Conservation (phyloP, 2,797 vertebrate species). For the Poeciliopsis turneri region DNA sequence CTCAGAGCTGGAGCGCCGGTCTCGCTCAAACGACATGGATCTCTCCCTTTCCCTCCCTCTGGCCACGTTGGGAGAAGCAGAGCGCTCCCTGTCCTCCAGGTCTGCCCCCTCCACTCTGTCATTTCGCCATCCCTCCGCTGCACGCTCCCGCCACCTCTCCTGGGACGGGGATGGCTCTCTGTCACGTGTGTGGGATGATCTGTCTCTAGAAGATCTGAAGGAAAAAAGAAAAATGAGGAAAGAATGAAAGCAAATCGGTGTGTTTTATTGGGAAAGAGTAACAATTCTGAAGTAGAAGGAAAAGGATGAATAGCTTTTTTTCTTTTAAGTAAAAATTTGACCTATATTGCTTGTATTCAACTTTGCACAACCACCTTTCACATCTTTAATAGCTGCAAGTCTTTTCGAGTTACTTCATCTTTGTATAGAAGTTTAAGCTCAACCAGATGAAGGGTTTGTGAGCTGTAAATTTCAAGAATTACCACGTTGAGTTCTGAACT, state of each 20-base stretch:
- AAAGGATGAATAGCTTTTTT: not conserved
- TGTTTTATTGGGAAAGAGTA: not conserved
- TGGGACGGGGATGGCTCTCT: slow-evolving; percentile 67
- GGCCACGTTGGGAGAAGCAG: slow-evolving; percentile 68
- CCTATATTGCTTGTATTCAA: not conserved
- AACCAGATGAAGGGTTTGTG: not conserved
- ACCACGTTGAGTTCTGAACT: not conserved
- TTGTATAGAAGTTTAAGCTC: not conserved
- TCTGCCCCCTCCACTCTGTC: slow-evolving; percentile 52
- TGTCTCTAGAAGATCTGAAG: slow-evolving; percentile 74
- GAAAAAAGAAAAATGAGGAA: not conserved
- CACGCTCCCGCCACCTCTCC: slow-evolving; percentile 63
- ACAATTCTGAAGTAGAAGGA: not conserved
- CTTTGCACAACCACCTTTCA: not conserved
- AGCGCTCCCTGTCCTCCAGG: slow-evolving; percentile 67
- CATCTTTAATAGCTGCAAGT: not conserved
- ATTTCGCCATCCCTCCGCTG: slow-evolving; percentile 63
- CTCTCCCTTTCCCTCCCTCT: slow-evolving; percentile 73
- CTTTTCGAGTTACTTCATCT: not conserved
- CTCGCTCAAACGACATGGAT: slow-evolving; percentile 79
- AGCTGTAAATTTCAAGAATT: not conserved
- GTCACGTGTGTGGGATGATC: slow-evolving; percentile 73
- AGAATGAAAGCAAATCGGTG: not conserved
- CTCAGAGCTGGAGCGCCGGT: slow-evolving; percentile 81
- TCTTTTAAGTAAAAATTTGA: not conserved